Evolutionary conservation across 2,888 invertebrate genomes (phyloP).

Genomic region (Cosmia trapezina): DNA sequence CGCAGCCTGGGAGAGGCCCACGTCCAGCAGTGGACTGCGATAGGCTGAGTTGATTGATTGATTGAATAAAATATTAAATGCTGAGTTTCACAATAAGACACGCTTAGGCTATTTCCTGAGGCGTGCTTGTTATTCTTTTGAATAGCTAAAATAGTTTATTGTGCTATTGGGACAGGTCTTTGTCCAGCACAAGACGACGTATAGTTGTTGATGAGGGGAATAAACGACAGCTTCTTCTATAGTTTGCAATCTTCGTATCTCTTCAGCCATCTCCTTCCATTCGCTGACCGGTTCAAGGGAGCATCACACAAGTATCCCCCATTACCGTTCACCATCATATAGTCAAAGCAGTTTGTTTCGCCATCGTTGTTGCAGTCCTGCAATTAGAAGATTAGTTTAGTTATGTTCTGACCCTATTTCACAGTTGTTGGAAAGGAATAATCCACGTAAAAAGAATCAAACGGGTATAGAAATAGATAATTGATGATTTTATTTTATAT

Average conservation of each 20-base stretch:
- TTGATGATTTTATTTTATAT: too few relatives aligned
- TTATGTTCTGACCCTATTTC: not conserved
- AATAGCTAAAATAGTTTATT: not conserved
- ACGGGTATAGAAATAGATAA: not conserved
- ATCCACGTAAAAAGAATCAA: not conserved
- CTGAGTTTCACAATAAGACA: not conserved
- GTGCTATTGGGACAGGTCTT: not conserved
- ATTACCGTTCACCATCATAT: slow-evolving; percentile 91
- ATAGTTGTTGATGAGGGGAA: not conserved
- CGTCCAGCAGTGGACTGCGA: too few relatives aligned
- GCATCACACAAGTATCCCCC: slow-evolving; percentile 89
- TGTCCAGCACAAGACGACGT: not conserved
- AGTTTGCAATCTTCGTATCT: slow-evolving; percentile 80
- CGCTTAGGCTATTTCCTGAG: not conserved
- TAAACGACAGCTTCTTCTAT: slow-evolving; percentile 14
- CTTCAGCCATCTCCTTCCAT: slow-evolving; percentile 83
- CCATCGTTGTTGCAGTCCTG: slow-evolving; percentile 92
- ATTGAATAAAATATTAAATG: too few relatives aligned
- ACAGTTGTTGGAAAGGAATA: not conserved
- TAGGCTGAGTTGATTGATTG: too few relatives aligned
- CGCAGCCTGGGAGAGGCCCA: too few relatives aligned
- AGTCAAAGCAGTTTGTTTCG: slow-evolving; percentile 92
- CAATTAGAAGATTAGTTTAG: slow-evolving; percentile 48
- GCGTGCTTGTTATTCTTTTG: not conserved
- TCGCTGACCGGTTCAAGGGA: slow-evolving; percentile 79